A percentile compares a stretch with the other conserved stretches of the same genome.
phyloP scores from a whole-genome alignment of 2,797 vertebrate species.

The Salmo trutta region DNA sequence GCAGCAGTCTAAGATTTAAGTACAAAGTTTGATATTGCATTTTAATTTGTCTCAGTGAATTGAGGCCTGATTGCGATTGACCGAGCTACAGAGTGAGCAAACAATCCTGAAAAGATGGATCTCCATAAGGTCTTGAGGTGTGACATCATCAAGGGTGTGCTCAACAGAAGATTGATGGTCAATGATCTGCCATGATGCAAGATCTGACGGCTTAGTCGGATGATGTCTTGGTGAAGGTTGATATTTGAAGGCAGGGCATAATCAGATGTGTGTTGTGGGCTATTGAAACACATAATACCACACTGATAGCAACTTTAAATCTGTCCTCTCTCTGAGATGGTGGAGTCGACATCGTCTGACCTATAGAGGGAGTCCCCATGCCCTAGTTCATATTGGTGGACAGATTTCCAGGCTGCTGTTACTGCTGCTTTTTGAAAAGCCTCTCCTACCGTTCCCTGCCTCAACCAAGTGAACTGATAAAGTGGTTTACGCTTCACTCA shows the following conservation, averaged over 20 bases:
- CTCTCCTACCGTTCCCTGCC: constrained; percentile 1
- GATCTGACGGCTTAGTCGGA: not conserved
- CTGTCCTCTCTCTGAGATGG: not conserved
- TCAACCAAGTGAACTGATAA: constrained; percentile 16
- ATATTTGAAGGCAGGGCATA: not conserved
- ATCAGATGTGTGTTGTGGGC: not conserved
- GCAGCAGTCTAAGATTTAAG: not conserved
- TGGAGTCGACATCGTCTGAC: not conserved
- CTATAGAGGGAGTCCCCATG: not conserved
- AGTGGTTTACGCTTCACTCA: constrained; percentile 1
- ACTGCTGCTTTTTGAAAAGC: constrained; percentile 5
- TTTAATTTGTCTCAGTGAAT: constrained; percentile 27
- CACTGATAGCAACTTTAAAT: not conserved
- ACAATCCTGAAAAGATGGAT: not conserved
- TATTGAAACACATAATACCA: not conserved
- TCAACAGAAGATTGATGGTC: not conserved
- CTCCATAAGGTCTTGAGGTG: not conserved
- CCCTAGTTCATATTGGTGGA: not conserved
- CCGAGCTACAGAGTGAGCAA: not conserved
- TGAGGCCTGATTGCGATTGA: not conserved
- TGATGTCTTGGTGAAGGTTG: not conserved
- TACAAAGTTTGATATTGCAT: not conserved
- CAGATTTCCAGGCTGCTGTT: constrained; percentile 26
- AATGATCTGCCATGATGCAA: not conserved
- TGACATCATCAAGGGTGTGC: not conserved